Evolutionary conservation across 2,888 invertebrate genomes (phyloP).

Genomic region (Gisinianus flammeolus): DNA sequence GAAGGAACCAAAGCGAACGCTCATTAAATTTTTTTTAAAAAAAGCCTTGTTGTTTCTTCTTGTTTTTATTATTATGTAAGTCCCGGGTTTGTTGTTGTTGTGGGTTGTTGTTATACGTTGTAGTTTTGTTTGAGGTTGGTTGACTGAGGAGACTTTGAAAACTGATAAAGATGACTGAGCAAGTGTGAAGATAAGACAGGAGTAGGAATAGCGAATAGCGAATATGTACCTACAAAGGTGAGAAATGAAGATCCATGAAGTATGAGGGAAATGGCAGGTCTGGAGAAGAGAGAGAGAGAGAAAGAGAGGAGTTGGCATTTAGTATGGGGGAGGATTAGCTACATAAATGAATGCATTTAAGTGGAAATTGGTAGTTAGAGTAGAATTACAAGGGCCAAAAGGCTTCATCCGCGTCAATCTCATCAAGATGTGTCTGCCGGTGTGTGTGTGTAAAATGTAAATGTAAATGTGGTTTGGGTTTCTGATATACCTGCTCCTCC

Average conservation of each 20-base stretch:
- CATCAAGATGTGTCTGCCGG: constrained; percentile 23
- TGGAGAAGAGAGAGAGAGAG: neutral
- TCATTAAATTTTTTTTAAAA: constrained; percentile 27
- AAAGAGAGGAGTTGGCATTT: neutral
- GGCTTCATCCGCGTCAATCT: constrained; percentile 28
- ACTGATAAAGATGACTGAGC: constrained; percentile 1
- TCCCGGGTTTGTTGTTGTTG: neutral
- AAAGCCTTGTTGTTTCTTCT: neutral
- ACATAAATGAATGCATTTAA: constrained; percentile 9
- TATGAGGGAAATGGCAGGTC: neutral
- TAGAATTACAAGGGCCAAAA: constrained; percentile 22
- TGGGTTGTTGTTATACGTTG: neutral
- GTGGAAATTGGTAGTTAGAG: constrained; percentile 22
- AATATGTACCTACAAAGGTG: too few species aligned
- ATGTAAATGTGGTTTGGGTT: too few species aligned
- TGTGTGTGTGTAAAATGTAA: constrained; percentile 3
- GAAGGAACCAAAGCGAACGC: neutral
- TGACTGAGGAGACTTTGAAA: neutral
- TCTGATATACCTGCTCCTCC: too few species aligned
- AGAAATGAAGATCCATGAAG: too few species aligned
- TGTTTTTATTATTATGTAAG: neutral
- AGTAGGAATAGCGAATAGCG: neutral
- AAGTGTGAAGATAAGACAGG: constrained; percentile 6
- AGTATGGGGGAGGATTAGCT: neutral
- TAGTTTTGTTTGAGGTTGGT: neutral